Base-by-base conservation (phyloP, 2,113 vertebrate genomes). In the Hippocampus comes region DNA sequence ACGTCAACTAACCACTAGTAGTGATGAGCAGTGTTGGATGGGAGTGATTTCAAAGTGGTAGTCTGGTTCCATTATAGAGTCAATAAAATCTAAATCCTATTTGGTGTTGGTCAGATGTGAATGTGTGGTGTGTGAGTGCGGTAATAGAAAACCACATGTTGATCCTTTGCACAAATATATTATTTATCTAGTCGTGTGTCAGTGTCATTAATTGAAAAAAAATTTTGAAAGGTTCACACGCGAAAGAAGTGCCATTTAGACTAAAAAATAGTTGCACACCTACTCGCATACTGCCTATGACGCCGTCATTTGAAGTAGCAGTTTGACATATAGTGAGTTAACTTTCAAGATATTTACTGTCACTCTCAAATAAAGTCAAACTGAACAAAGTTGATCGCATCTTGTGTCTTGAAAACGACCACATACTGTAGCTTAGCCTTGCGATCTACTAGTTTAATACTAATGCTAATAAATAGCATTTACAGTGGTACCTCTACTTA, bases 1-100 rank as follows among this genome's bases (percentile, higher is more conserved):
- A 73, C 46, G 21, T 79, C 77, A 75, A 74, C 72, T 84, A 89
- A 91, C 89, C 90, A 91, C 90, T 91, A 88, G 79, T 59, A 67
- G 72, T 68, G 53, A 87, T 65, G 12, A 61, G 59, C 6, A 61
- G 59, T 14, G 77, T 78, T 76, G 83, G 74, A 82, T 85, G 73
- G 78, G 74, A 85, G 82, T 83, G 81, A 84, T 89, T 85, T 86
- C 82, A 87, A 67, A 66, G 73, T 57, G 73, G 76, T 73, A 68
- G 82, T 79, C 79, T 77, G 68, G 73, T 76, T 64, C 67, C 3
- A 59, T 76, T 75, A 72, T 70, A 82, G 23, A 83, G 69, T 70
- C 74, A 82, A 86, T 81, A 70, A 48, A 84, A 80, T 77, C 80
- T 6, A 90, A 88, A 23, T 78, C 43, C 71, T 82, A 65, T 78